Percentiles rank a stretch among this genome's conserved stretches.
Conservation (phyloP, 2,113 vertebrate species). For the Colius striatus region DNA sequence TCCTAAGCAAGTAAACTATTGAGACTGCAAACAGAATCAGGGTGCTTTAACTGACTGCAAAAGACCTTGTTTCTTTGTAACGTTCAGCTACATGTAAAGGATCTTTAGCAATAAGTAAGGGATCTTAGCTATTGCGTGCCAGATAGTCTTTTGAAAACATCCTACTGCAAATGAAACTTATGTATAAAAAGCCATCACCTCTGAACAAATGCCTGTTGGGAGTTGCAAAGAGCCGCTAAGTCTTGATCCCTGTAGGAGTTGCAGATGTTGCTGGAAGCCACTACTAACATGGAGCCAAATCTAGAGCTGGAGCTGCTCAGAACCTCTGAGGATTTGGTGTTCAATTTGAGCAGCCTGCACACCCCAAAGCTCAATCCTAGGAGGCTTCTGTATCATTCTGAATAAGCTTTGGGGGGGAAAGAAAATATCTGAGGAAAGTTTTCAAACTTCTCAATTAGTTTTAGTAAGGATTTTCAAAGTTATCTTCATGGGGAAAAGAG, state of each 20-base stretch:
- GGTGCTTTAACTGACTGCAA: not conserved
- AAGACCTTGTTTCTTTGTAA: not conserved
- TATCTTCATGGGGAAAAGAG: not conserved
- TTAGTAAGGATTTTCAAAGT: constrained; percentile 17
- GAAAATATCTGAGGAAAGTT: not conserved
- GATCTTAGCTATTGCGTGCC: not conserved
- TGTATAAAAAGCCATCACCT: not conserved
- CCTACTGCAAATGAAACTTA: not conserved
- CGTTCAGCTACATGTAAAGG: not conserved
- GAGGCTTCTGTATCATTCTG: not conserved
- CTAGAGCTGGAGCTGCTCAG: not conserved
- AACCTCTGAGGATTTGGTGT: constrained; percentile 15
- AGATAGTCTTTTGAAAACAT: not conserved
- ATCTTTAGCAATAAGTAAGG: not conserved
- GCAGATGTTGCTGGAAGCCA: constrained; percentile 39
- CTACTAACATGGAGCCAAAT: not conserved
- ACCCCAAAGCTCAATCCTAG: not conserved
- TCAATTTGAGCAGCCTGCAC: not conserved
- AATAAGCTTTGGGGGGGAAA: not conserved
- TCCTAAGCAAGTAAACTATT: not conserved
- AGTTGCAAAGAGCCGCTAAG: not conserved
- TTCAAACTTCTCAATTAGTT: not conserved
- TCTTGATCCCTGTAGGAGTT: constrained; percentile 5
- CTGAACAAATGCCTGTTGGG: not conserved
- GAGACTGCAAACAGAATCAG: not conserved